A percentile compares a stretch with the other conserved stretches of the same genome.
Evolutionary conservation across 1,140 invertebrate genomes (phyloP).

Genomic region (Mycetomoellerius zeteki): DNA sequence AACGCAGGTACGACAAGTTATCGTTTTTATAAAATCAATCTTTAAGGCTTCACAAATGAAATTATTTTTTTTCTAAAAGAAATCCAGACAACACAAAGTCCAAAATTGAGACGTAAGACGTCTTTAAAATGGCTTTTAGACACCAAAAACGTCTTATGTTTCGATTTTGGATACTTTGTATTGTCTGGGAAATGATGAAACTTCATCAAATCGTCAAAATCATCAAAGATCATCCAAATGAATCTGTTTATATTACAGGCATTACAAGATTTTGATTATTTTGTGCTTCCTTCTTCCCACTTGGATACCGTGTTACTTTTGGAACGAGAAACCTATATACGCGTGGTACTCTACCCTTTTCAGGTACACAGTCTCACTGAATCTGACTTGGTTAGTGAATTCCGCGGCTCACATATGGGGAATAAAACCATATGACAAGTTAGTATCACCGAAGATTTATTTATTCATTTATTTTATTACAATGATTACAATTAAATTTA

Average conservation of each 20-base stretch:
- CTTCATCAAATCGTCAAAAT: neutral
- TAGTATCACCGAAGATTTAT: constrained; percentile 78
- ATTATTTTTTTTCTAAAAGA: neutral
- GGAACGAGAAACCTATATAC: constrained; percentile 89
- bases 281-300: constrained; percentile 94
- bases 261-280: constrained; percentile 91
- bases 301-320: constrained; percentile 90
- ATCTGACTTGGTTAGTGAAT: constrained; percentile 96
- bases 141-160: no score
- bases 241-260: constrained; percentile 85
- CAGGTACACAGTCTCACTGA: constrained; percentile 91
- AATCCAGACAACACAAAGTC: no score
- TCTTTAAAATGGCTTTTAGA: no score
- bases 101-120: no score
- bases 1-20: constrained; percentile 86
- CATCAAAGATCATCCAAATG: neutral
- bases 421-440: constrained; percentile 89
- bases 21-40: neutral
- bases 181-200: no score
- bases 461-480: no score
- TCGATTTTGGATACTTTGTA: no score
- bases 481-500: no score
- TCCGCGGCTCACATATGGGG: constrained; percentile 94
- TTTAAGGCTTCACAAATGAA: neutral
- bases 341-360: constrained; percentile 89